Evolutionary conservation across 2,888 invertebrate genomes (phyloP).

Genomic region (Acanthosepion pharaonis): DNA sequence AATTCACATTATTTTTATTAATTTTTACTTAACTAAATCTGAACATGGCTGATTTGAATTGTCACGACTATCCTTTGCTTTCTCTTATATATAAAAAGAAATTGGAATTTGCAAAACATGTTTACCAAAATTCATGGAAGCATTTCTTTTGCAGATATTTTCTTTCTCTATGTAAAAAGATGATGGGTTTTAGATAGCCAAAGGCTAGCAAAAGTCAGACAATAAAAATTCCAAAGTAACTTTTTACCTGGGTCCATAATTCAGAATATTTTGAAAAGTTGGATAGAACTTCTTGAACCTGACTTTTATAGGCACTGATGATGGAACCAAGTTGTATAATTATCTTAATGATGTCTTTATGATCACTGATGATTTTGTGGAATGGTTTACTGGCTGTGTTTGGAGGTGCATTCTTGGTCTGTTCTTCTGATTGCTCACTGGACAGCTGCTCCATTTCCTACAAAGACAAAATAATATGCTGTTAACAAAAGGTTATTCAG

Average conservation of each 20-base stretch:
- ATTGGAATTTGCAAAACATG: not conserved
- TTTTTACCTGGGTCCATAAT: constrained; percentile 72
- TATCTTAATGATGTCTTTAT: constrained; percentile 90
- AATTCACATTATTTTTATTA: too few species aligned
- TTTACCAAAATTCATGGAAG: not conserved
- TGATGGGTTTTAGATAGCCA: not conserved
- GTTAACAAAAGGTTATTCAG: too few species aligned
- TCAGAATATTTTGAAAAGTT: constrained; percentile 89
- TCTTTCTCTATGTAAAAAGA: not conserved
- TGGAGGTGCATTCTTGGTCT: constrained; percentile 64
- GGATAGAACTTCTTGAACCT: constrained; percentile 86
- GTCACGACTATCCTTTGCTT: not conserved
- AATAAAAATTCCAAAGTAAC: constrained; percentile 40
- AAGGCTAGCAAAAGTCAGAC: not conserved
- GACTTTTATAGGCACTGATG: constrained; percentile 78
- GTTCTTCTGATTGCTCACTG: constrained; percentile 67
- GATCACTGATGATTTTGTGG: constrained; percentile 78
- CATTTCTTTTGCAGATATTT: not conserved
- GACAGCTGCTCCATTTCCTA: constrained; percentile 70
- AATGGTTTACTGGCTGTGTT: constrained; percentile 71
- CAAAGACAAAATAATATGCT: not conserved
- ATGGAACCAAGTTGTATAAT: constrained; percentile 74
- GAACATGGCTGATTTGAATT: not conserved
- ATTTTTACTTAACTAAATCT: not conserved
- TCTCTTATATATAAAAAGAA: not conserved